phyloP scores from a whole-genome alignment of 2,113 vertebrate genomes.

The Pteropus alecto region DNA sequence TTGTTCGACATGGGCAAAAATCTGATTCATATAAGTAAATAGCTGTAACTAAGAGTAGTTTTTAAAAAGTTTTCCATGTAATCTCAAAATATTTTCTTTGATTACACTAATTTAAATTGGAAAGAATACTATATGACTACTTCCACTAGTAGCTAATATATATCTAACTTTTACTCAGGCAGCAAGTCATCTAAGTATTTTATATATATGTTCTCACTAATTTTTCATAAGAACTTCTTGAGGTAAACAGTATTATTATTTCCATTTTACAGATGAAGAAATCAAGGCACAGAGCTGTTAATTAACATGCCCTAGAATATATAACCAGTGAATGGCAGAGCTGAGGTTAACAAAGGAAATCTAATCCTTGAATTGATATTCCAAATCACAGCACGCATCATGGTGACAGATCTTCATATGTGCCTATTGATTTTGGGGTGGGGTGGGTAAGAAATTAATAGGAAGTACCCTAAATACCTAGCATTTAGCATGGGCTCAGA shows the following conservation, averaged over 20 bases:
- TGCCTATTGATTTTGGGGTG: neutral
- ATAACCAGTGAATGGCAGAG: neutral
- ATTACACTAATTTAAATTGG: neutral
- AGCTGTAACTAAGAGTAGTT: neutral
- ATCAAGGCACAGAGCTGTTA: neutral
- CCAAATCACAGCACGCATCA: neutral
- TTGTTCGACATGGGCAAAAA: neutral
- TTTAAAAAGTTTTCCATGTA: neutral
- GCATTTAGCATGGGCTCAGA: neutral
- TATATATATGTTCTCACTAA: neutral
- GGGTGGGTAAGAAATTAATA: neutral
- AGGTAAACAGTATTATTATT: neutral
- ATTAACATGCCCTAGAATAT: neutral
- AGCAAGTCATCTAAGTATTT: neutral
- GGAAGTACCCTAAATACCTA: neutral
- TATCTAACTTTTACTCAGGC: neutral
- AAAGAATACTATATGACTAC: neutral
- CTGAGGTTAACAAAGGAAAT: neutral
- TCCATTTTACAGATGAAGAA: constrained; percentile 21
- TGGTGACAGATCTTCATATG: neutral
- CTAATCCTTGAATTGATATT: neutral
- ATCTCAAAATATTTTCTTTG: constrained; percentile 12
- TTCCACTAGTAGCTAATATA: neutral
- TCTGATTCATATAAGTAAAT: neutral
- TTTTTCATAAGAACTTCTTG: neutral